phyloP scores from a whole-genome alignment of 2,797 vertebrate species.

The Atherinosoma microstoma region DNA sequence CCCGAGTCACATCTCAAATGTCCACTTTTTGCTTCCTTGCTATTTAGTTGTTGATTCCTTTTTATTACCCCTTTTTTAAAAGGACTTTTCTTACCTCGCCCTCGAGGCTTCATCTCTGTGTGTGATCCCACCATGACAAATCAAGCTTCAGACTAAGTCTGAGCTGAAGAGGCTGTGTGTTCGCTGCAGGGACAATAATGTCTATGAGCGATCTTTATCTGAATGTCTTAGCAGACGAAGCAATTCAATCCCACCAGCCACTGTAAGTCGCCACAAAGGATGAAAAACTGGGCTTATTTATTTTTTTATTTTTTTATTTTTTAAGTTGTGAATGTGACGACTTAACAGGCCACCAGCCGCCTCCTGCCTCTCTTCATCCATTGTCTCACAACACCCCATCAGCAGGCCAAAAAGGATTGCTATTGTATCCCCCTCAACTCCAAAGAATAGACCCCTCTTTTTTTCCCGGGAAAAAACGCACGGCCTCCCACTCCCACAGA shows the following conservation, averaged over 20 bases:
- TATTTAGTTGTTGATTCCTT: conserved; percentile 18
- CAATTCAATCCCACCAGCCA: not conserved
- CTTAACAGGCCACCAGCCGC: conserved; percentile 50
- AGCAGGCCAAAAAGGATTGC: conserved; percentile 53
- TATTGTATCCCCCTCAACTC: conserved; percentile 57
- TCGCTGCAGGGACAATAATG: conserved; percentile 9
- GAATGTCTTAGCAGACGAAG: conserved; percentile 5
- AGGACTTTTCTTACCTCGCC: not conserved
- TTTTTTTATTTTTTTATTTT: conserved; percentile 31
- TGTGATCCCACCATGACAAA: conserved; percentile 51
- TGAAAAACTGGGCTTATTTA: conserved; percentile 14
- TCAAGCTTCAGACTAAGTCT: conserved; percentile 51
- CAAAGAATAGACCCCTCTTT: conserved; percentile 63
- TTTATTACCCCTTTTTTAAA: conserved; percentile 11
- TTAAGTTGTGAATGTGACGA: conserved; percentile 43
- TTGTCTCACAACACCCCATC: conserved; percentile 58
- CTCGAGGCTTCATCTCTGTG: not conserved
- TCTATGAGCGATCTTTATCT: conserved; percentile 3
- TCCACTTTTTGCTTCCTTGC: conserved; percentile 11
- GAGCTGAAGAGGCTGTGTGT: conserved; percentile 44
- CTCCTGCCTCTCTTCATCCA: conserved; percentile 34
- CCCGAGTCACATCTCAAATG: conserved; percentile 12
- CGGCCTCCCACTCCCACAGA: conserved; percentile 50
- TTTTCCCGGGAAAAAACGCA: conserved; percentile 80
- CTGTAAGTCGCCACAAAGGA: conserved; percentile 35